Percentiles rank a stretch among this genome's conserved stretches.
Conservation (phyloP, 2,113 vertebrate genomes). For the Atlantisia rogersi region DNA sequence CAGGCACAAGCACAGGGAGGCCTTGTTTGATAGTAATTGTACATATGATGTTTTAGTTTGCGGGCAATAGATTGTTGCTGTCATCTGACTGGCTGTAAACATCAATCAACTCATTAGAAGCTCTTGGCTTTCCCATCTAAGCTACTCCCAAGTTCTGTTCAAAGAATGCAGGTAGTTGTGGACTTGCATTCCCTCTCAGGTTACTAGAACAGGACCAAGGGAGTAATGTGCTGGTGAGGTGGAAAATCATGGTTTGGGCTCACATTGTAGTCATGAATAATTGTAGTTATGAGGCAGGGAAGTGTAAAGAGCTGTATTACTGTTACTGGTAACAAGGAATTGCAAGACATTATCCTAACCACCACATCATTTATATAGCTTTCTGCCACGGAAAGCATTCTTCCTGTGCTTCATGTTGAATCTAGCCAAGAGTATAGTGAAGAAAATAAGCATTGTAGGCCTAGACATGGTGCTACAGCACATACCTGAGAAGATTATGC, state of each 20-base stretch:
- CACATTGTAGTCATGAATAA: neutral
- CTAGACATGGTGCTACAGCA: neutral
- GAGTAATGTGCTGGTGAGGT: neutral
- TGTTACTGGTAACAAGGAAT: neutral
- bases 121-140: neutral
- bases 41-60: neutral
- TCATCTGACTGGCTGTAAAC: neutral
- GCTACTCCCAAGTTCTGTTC: neutral
- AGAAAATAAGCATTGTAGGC: too few relatives aligned
- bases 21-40: neutral
- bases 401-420: neutral
- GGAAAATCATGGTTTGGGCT: neutral
- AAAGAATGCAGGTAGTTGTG: neutral
- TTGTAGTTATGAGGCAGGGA: neutral
- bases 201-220: rapidly evolving
- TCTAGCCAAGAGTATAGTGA: neutral
- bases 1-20: neutral
- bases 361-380: neutral
- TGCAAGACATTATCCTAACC: neutral
- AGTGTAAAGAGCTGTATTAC: neutral
- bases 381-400: neutral
- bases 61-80: neutral
- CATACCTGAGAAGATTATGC: neutral
- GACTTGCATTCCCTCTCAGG: neutral
- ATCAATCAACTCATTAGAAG: neutral